phyloP scores from a whole-genome alignment of 2,113 vertebrate genomes.

The Glareola pratincola region DNA sequence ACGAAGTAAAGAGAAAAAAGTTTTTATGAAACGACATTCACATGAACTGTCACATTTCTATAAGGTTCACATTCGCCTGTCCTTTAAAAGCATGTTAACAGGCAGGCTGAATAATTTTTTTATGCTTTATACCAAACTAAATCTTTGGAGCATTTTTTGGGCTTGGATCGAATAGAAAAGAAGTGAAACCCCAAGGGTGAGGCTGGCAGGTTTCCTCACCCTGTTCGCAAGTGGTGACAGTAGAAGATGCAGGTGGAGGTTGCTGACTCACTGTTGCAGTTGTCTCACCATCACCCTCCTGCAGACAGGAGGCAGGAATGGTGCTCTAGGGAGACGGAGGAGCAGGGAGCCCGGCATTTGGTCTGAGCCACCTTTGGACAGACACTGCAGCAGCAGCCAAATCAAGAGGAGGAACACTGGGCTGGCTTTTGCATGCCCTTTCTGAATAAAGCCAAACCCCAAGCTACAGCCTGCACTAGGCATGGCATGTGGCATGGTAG shows the following conservation, averaged over 20 bases:
- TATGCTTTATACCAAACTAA: neutral
- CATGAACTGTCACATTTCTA: neutral
- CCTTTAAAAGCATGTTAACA: neutral
- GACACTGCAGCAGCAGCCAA: neutral
- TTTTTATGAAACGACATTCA: neutral
- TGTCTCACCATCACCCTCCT: neutral
- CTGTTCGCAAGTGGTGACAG: neutral
- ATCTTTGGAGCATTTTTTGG: neutral
- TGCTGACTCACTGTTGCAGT: neutral
- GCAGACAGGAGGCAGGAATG: neutral
- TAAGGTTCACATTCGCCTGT: neutral
- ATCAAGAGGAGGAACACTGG: neutral
- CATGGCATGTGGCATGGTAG: fast-evolving
- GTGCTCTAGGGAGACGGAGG: neutral
- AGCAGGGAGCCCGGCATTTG: neutral
- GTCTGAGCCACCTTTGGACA: neutral
- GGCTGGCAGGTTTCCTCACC: neutral
- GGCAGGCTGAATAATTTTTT: neutral
- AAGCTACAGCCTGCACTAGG: neutral
- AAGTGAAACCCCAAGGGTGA: neutral
- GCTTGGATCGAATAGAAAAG: neutral
- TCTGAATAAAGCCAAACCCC: neutral
- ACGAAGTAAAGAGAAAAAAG: neutral
- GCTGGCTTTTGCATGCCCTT: neutral
- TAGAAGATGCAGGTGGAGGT: neutral